Evolutionary conservation across 37 sponge, comb jelly and placozoan species (phyloP).

Genomic region (Chondrilla cf. caribensis): DNA sequence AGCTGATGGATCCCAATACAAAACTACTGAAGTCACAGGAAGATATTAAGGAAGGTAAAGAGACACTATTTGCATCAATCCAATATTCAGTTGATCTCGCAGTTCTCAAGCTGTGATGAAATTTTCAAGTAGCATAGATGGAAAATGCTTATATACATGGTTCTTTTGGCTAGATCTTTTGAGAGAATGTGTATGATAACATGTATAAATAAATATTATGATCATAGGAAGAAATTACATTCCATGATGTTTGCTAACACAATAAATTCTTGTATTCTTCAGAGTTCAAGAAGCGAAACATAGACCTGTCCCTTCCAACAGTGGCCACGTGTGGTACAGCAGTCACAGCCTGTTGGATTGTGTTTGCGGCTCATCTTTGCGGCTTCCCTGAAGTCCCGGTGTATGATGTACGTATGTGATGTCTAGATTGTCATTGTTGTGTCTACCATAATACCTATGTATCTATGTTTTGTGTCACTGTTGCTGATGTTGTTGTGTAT

Average conservation of each 20-base stretch:
- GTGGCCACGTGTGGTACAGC: conserved; percentile 63
- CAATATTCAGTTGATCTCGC: background rate
- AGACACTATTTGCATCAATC: background rate
- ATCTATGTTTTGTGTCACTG: no score
- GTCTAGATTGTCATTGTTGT: no score
- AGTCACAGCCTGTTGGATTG: conserved; percentile 46
- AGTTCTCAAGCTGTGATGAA: no score
- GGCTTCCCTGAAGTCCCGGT: conserved; percentile 36
- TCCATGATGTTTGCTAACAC: no score
- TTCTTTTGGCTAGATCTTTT: background rate
- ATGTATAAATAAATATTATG: no score
- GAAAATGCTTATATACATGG: no score
- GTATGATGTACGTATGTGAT: conserved; percentile 67
- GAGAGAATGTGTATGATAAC: background rate
- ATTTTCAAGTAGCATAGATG: no score
- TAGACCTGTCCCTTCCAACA: conserved; percentile 44
- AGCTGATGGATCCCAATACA: conserved; percentile 41
- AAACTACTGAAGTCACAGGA: conserved; percentile 52
- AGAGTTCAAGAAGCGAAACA: conserved; percentile 52
- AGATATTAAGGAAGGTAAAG: conserved; percentile 49
- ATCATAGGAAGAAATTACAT: no score
- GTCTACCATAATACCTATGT: no score
- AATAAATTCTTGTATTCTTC: no score
- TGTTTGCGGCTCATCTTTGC: conserved; percentile 35
- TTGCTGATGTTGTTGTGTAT: background rate